Conservation (phyloP, 2,797 vertebrate species). For the Acomys russatus region DNA sequence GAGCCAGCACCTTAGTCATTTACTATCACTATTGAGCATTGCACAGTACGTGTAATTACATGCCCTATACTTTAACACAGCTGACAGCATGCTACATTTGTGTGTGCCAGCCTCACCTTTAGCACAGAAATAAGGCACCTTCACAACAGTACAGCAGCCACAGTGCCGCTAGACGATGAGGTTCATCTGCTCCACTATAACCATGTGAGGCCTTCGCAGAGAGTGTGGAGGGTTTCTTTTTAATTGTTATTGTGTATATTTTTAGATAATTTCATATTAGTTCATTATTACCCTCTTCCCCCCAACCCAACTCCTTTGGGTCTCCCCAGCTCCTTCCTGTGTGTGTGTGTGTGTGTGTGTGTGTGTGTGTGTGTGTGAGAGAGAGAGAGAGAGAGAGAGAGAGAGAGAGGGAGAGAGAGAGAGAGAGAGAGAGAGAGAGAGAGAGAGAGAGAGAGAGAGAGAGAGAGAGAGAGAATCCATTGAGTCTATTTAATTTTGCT, state of each 20-base stretch:
- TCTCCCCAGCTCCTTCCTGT: background rate
- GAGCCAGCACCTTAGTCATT: background rate
- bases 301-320: background rate
- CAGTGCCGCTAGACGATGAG: too few relatives aligned
- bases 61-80: background rate
- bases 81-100: background rate
- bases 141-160: background rate
- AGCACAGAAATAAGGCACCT: too few relatives aligned
- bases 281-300: background rate
- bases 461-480: too few relatives aligned
- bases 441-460: too few relatives aligned
- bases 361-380: too few relatives aligned
- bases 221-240: background rate
- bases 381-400: too few relatives aligned
- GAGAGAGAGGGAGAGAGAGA: too few relatives aligned
- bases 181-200: background rate
- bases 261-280: background rate
- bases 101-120: rapidly evolving
- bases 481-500: background rate
- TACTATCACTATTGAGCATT: background rate
- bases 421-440: too few relatives aligned
- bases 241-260: background rate
- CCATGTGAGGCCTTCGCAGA: too few relatives aligned
- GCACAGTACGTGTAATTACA: background rate
- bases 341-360: background rate